Evolutionary conservation across 2,797 vertebrate genomes (phyloP), one percentile per base, ranked within the genome.

Genomic region (Phyllotis vaccarum): DNA sequence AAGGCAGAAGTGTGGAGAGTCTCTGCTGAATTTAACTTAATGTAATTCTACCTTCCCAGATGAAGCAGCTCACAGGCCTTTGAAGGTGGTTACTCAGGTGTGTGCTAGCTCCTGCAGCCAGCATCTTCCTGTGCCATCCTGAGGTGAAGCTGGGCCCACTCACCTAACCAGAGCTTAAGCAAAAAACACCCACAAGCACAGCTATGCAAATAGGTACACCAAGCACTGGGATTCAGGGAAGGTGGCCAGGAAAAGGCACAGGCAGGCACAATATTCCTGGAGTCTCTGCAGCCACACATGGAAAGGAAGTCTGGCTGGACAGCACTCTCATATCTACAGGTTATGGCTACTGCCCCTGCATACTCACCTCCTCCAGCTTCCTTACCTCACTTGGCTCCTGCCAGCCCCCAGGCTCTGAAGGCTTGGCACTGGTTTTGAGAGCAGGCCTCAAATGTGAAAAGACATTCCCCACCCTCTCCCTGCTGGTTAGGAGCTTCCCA

Each of bases 401-500:
- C 9, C 13, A 2, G 56, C 62, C 3, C 3, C 16, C 6, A 2
- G 54, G 74, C 43, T 94, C 81, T 27, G 21, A 37, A 43, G 75
- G 52, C n/a, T 86, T 88, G 81, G 78, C 75, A 87, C 66, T 46
- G 16, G 70, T 91, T 83, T 83, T 79, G 24, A 89, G 74, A 86
- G 9, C 37, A 90, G 78, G 90, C n/a, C 68, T 87, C 5, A 13
- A 60, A 86, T 13, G 27, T 93, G 37, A 86, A 89, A 85, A 89
- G 97, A 37, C 68, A 78, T 52, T 70, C 83, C 70, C 75, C 72
- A 78, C 64, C 49, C 56, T 94, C 85, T 85, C 83, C 70, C 78
- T 58, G 90, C 64, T 43, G 62, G 78, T 92, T 46, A 81, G 94
- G 80, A 89, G 94, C 68, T 60, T 80, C 78, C 58, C 3, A 54